Conservation (phyloP, 2,113 vertebrate species). For the Solea senegalensis region DNA sequence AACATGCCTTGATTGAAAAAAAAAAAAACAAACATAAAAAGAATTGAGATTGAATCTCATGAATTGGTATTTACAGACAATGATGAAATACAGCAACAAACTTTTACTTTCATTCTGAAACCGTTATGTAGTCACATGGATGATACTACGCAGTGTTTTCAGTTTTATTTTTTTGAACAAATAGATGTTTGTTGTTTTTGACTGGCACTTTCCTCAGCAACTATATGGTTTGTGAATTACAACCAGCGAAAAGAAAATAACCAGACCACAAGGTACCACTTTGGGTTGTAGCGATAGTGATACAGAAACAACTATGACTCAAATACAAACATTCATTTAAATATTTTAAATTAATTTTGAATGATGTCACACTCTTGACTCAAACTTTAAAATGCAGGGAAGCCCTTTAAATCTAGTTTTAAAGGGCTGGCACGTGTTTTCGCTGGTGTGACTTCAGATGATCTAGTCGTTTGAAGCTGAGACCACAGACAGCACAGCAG, state of each 20-base stretch:
- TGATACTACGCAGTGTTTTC: neutral
- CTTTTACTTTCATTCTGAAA: conserved; percentile 18
- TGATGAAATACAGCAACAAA: neutral
- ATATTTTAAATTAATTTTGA: neutral
- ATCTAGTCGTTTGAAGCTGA: conserved; percentile 83
- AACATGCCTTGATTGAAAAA: neutral
- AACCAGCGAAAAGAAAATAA: neutral
- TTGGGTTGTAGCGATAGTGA: neutral
- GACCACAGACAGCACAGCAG: conserved; percentile 79
- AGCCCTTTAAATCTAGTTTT: neutral
- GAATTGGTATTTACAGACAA: neutral
- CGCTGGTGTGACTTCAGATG: conserved; percentile 81
- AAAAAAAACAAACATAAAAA: neutral
- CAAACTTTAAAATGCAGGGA: too few relatives aligned
- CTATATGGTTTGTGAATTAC: neutral
- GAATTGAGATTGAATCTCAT: neutral
- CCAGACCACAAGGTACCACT: neutral
- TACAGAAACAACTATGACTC: neutral
- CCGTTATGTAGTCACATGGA: conserved; percentile 5
- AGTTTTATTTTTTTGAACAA: conserved; percentile 6
- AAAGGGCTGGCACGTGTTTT: conserved; percentile 68
- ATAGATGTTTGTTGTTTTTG: neutral
- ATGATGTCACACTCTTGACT: too few relatives aligned
- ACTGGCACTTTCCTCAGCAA: neutral
- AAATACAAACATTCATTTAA: neutral